phyloP scores from a whole-genome alignment of 2,113 vertebrate genomes.

The Jacana jacana region DNA sequence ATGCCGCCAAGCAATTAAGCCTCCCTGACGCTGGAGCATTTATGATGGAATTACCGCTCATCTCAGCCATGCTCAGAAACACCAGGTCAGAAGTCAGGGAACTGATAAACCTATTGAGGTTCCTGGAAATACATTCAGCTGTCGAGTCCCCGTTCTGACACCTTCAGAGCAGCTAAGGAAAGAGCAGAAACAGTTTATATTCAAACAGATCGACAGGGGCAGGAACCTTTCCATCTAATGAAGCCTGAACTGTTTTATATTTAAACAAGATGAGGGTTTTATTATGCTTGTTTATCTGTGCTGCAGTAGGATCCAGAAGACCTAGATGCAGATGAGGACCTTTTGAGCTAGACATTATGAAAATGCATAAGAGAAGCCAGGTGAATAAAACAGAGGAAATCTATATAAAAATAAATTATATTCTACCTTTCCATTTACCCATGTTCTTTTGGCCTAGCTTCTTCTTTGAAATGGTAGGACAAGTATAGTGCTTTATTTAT shows the following conservation, averaged over 20 bases:
- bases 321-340: not conserved
- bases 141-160: fast-evolving
- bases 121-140: not conserved
- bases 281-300: not conserved
- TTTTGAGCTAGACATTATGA: not conserved
- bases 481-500: not conserved
- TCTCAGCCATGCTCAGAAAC: not conserved
- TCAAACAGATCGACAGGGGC: not conserved
- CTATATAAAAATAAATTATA: not conserved
- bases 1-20: not conserved
- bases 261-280: not conserved
- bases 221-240: not conserved
- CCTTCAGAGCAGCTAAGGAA: not conserved
- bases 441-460: not conserved
- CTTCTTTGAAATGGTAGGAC: not conserved
- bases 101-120: slow-evolving; percentile 26
- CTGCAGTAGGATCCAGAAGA: not conserved
- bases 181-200: not conserved
- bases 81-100: slow-evolving; percentile 33
- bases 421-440: not conserved
- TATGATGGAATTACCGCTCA: slow-evolving; percentile 24
- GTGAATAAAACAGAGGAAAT: not conserved
- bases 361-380: not conserved
- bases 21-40: not conserved
- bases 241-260: not conserved